phyloP scores from a whole-genome alignment of 2,797 vertebrate species.

The Syndactyla subalaris region DNA sequence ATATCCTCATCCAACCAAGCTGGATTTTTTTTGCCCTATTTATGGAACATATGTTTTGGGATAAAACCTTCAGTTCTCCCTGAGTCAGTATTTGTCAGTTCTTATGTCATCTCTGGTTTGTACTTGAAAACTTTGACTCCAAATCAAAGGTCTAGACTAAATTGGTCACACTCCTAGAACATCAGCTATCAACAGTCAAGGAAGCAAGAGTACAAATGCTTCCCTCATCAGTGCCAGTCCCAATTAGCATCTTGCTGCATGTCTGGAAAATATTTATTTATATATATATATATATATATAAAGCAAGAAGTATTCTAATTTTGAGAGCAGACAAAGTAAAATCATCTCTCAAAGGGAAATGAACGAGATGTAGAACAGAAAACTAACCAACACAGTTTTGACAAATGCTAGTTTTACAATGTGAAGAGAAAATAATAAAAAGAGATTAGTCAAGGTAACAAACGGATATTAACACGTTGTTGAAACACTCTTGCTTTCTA shows the following conservation, averaged over 20 bases:
- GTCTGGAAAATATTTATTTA: not conserved
- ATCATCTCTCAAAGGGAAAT: not conserved
- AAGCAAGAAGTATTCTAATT: not conserved
- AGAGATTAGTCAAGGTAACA: not conserved
- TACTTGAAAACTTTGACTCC: not conserved
- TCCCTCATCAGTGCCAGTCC: not conserved
- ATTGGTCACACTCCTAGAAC: not conserved
- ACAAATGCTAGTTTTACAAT: not conserved
- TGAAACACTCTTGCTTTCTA: not conserved
- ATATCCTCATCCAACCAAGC: not conserved
- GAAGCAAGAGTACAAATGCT: not conserved
- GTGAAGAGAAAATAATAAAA: not conserved
- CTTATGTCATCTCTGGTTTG: not conserved
- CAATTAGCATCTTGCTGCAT: fast-evolving
- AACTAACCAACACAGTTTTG: not conserved
- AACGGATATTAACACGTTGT: not conserved
- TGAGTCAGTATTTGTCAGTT: not conserved
- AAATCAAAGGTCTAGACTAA: not conserved
- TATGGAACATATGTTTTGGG: not conserved
- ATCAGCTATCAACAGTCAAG: not conserved
- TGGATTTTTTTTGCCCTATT: not conserved
- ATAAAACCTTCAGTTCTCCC: not conserved
- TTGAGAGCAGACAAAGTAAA: not conserved
- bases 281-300: not conserved
- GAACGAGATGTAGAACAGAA: not conserved